These are phyloP conservation scores for Peromyscus polionotus DNA, from an alignment of 2,113 vertebrate species.

Conservation along the genomic window DNA sequence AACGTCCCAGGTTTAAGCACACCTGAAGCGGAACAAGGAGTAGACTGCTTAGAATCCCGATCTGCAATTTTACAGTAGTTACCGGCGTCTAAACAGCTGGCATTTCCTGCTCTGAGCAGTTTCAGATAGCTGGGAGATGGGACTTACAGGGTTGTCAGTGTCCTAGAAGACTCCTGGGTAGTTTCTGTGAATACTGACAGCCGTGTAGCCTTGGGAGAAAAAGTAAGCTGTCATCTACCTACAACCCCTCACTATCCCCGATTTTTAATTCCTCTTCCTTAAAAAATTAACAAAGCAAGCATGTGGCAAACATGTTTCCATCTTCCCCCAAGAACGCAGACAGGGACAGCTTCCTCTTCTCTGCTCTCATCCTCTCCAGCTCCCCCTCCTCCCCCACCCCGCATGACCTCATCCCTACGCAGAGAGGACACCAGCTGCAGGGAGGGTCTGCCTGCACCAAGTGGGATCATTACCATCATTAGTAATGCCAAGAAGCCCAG, in stretches of 20 bases:
- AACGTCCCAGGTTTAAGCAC: background rate
- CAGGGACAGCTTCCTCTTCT: slow-evolving; percentile 45
- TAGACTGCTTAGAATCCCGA: background rate
- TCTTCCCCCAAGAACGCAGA: slow-evolving; percentile 75
- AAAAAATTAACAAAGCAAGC: slow-evolving; percentile 56
- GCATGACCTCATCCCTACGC: slow-evolving; percentile 68
- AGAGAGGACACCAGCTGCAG: slow-evolving; percentile 78
- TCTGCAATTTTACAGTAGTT: slow-evolving; percentile 28
- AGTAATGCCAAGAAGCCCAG: slow-evolving; percentile 70
- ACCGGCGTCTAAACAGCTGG: background rate
- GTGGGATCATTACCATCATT: slow-evolving; percentile 54
- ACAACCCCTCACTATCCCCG: background rate
- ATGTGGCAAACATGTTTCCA: slow-evolving; percentile 71
- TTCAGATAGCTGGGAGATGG: slow-evolving; percentile 45
- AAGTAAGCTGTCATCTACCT: background rate
- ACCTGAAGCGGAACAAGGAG: background rate
- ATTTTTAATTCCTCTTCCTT: slow-evolving; percentile 41
- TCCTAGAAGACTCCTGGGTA: background rate
- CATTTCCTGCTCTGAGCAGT: background rate
- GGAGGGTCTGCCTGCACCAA: slow-evolving; percentile 77
- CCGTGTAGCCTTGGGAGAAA: background rate
- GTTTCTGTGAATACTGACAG: background rate
- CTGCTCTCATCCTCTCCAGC: slow-evolving; percentile 41
- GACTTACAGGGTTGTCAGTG: slow-evolving; percentile 28
- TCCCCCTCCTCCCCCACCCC: background rate